These are phyloP conservation scores for Neodiprion virginianus DNA, from an alignment of 1,140 invertebrate species.

Conservation along the genomic window DNA sequence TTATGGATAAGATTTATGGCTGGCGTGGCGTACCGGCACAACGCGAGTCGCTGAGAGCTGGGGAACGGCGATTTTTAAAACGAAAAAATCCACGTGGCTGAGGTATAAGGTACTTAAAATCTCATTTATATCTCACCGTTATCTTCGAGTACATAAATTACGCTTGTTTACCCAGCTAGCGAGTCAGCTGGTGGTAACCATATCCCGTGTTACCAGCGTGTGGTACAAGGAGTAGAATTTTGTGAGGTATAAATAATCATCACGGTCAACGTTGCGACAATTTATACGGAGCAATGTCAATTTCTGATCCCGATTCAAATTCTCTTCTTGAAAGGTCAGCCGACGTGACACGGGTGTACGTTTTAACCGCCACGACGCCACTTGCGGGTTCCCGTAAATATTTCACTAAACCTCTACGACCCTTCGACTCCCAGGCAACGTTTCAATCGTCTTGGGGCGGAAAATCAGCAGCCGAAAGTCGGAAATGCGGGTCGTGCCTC, in stretches of 20 bases:
- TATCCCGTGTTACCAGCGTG: too few species aligned
- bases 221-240: too few species aligned
- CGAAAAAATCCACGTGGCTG: background rate
- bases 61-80: background rate
- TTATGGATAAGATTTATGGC: slow-evolving; percentile 40
- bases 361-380: background rate
- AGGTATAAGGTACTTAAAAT: slow-evolving; percentile 46
- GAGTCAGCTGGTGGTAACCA: too few species aligned
- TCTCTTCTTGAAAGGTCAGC: too few species aligned
- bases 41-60: slow-evolving; percentile 9
- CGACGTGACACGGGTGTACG: background rate
- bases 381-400: background rate
- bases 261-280: too few species aligned
- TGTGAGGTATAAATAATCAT: too few species aligned
- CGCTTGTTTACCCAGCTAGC: background rate
- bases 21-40: slow-evolving; percentile 25
- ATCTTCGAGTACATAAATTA: slow-evolving; percentile 53
- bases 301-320: too few species aligned
- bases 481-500: too few species aligned
- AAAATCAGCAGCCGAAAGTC: too few species aligned
- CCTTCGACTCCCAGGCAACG: background rate
- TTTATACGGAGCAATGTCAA: too few species aligned
- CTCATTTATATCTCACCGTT: slow-evolving; percentile 51
- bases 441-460: too few species aligned
- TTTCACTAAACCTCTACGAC: background rate